phyloP scores from a whole-genome alignment of 2,797 vertebrate genomes.

The Galagoides demidoff region DNA sequence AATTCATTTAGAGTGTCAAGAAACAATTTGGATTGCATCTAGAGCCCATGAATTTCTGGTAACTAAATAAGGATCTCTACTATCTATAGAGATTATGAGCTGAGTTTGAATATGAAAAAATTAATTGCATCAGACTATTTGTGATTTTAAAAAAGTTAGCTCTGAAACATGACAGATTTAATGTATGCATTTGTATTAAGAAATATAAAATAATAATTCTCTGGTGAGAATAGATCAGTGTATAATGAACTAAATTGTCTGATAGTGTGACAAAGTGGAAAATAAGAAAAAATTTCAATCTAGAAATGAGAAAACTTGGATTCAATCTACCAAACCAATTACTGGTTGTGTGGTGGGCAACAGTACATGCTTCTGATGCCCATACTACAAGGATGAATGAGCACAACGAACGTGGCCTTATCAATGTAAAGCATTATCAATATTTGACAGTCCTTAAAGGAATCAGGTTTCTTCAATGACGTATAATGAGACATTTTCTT shows the following conservation, averaged over 20 bases:
- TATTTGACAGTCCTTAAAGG: neutral
- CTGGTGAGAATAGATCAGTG: neutral
- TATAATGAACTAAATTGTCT: neutral
- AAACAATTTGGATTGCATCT: constrained; percentile 37
- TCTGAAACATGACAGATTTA: neutral
- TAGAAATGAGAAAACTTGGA: neutral
- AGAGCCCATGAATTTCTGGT: constrained; percentile 31
- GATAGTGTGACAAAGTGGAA: neutral
- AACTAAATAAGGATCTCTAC: constrained; percentile 39
- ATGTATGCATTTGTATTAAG: neutral
- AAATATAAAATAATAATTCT: neutral
- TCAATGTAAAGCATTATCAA: neutral
- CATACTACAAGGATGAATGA: neutral
- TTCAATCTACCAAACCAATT: neutral
- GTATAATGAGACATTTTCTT: neutral
- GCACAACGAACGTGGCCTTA: neutral
- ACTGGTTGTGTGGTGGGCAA: neutral
- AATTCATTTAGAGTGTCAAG: neutral
- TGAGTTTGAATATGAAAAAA: neutral
- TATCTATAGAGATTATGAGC: neutral
- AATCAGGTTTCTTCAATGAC: neutral
- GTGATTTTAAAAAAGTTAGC: neutral
- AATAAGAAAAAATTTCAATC: neutral
- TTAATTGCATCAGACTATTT: neutral
- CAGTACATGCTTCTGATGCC: neutral